Percentiles rank a stretch among this genome's conserved stretches.
These are phyloP conservation scores for Casuarius casuarius DNA, from an alignment of 2,113 vertebrate genomes.

Conservation along the genomic window DNA sequence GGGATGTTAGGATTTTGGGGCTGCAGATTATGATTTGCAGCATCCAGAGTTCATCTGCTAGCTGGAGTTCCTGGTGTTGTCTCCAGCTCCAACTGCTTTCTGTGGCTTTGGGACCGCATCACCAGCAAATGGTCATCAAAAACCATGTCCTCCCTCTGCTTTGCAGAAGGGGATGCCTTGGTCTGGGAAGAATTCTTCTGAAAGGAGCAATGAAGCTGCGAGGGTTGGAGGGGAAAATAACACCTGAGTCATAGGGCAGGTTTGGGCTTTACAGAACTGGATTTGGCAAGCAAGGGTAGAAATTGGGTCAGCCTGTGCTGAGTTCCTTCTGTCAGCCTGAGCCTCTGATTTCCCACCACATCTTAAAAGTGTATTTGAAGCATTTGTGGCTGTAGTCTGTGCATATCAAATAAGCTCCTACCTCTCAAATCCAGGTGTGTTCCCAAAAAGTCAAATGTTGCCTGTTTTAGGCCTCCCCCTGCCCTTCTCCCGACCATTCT, in stretches of 20 bases:
- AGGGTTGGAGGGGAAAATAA: no score
- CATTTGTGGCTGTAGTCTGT: neutral
- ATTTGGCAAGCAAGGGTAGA: neutral
- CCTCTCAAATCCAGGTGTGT: neutral
- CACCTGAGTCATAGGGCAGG: neutral
- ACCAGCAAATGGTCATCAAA: neutral
- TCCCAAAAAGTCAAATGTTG: neutral
- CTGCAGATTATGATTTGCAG: neutral
- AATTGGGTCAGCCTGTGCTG: neutral
- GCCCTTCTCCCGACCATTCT: neutral
- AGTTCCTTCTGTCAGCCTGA: neutral
- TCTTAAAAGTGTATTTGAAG: neutral
- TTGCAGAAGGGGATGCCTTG: neutral
- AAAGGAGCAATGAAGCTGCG: neutral
- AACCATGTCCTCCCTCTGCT: neutral
- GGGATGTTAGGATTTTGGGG: neutral
- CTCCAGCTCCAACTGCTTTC: neutral
- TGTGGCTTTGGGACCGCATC: neutral
- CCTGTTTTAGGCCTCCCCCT: neutral
- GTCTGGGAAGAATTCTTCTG: neutral
- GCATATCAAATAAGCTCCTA: neutral
- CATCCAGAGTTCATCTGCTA: neutral
- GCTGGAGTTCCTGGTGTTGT: neutral
- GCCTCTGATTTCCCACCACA: rapidly evolving
- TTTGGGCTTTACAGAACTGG: neutral